Conservation (phyloP, 1,140 invertebrate species). For the Pachypsylla venusta region DNA sequence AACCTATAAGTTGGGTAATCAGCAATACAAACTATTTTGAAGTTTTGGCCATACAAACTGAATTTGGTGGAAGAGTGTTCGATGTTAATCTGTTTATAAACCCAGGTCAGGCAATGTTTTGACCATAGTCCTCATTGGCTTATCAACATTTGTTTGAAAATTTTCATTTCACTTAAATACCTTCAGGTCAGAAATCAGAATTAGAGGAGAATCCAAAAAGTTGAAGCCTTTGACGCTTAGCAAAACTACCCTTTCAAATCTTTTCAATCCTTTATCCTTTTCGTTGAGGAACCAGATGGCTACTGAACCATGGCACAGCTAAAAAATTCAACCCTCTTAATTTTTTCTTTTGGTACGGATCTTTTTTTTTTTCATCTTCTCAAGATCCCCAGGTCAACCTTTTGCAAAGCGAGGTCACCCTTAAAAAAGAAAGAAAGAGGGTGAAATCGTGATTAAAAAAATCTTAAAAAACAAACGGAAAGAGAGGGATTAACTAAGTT, state of each 20-base stretch:
- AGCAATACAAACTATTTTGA: no score
- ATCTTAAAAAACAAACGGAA: slow-evolving; percentile 10
- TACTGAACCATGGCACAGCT: background rate
- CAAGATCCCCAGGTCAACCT: background rate
- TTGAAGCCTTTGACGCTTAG: background rate
- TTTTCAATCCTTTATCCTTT: slow-evolving; percentile 1
- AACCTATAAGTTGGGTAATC: no score
- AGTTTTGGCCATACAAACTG: no score
- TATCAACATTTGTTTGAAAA: no score
- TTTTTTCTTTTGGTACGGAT: no score
- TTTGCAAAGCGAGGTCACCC: background rate
- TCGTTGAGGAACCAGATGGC: slow-evolving; percentile 4
- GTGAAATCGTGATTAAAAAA: slow-evolving; percentile 8
- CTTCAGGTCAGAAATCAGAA: no score
- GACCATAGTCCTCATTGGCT: no score
- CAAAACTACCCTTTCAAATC: background rate
- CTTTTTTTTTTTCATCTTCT: background rate
- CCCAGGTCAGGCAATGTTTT: no score
- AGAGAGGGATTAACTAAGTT: background rate
- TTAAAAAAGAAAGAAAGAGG: background rate
- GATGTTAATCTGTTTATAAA: no score
- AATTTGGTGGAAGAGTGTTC: no score
- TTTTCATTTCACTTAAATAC: no score
- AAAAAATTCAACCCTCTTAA: background rate
- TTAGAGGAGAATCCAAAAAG: no score